These are phyloP conservation scores for Genyomyrus donnyi DNA, from an alignment of 2,113 vertebrate species.

Conservation along the genomic window DNA sequence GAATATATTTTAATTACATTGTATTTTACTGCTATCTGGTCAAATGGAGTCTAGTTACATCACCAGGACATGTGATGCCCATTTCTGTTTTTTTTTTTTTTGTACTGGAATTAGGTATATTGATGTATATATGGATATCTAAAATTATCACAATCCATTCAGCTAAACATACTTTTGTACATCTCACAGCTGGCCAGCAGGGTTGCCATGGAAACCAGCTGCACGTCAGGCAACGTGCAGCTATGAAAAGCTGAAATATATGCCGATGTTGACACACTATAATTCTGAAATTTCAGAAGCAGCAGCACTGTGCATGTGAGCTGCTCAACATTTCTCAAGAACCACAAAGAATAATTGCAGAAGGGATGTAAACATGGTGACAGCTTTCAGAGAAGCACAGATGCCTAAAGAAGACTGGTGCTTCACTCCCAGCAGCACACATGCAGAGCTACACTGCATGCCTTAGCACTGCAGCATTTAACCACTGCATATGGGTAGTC, in stretches of 20 bases:
- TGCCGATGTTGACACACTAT: background rate
- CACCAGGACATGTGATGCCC: background rate
- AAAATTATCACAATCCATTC: background rate
- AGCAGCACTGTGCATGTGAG: background rate
- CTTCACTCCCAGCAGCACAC: background rate
- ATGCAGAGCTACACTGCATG: background rate
- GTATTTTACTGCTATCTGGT: background rate
- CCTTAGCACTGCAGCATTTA: background rate
- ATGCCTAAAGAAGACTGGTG: background rate
- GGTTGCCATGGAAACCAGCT: constrained; percentile 19
- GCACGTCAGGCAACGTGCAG: background rate
- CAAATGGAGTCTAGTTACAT: background rate
- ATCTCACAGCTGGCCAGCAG: background rate
- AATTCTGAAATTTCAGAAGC: background rate
- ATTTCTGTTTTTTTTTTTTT: background rate
- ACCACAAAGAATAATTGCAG: background rate
- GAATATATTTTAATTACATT: background rate
- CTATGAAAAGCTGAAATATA: background rate
- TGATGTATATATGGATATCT: background rate
- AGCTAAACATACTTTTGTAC: background rate
- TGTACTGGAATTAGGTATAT: background rate
- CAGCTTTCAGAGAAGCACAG: background rate
- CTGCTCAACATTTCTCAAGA: background rate
- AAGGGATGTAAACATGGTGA: background rate
- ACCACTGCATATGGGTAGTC: background rate